Conservation (phyloP, 1,140 invertebrate species). For the Melanaphis sacchari region DNA sequence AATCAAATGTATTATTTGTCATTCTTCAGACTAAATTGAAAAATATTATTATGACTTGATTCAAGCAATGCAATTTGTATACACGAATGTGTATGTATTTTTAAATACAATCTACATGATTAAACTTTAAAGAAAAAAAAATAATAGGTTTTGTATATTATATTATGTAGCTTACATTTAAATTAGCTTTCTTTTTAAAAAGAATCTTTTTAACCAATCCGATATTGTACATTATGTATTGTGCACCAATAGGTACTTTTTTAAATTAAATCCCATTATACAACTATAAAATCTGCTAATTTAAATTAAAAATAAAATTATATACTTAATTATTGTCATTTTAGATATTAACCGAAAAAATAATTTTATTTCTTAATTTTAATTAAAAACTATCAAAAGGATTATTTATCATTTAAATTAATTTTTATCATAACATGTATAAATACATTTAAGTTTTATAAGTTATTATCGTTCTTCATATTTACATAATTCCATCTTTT, state of each 20-base stretch:
- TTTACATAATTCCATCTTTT: not conserved
- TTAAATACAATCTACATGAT: no score
- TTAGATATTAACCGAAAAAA: not conserved
- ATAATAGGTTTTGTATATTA: no score
- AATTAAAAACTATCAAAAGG: not conserved
- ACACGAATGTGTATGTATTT: no score
- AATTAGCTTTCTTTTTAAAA: not conserved
- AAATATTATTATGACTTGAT: not conserved
- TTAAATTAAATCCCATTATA: not conserved
- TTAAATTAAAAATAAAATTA: not conserved
- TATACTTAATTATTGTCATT: not conserved
- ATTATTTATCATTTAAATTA: not conserved
- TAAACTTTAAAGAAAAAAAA: no score
- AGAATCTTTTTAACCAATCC: not conserved
- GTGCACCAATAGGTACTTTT: not conserved
- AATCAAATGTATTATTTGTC: not conserved
- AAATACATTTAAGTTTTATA: not conserved
- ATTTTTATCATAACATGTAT: not conserved
- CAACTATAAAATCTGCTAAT: not conserved
- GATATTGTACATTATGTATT: not conserved
- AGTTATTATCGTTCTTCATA: no score
- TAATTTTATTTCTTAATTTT: not conserved
- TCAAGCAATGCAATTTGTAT: no score
- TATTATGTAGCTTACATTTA: not conserved
- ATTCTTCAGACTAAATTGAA: not conserved